These are phyloP conservation scores for Bryconaethiops microstoma DNA, from an alignment of 2,797 vertebrate genomes.

Conservation along the genomic window DNA sequence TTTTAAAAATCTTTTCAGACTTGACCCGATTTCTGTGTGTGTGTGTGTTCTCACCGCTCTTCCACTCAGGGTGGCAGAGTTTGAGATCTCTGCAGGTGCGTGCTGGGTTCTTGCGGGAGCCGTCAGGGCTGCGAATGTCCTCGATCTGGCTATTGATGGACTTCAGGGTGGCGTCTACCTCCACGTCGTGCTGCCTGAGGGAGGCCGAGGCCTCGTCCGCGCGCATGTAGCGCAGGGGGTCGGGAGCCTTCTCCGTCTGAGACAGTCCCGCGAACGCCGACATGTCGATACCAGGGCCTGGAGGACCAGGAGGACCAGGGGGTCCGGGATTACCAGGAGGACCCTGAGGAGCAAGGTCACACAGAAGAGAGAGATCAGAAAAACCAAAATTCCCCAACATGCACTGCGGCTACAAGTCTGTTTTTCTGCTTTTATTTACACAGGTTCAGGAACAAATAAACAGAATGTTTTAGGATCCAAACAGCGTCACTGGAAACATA, in stretches of 20 bases:
- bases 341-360: slow-evolving; percentile 74
- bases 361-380: slow-evolving; percentile 15
- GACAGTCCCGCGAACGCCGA: slow-evolving; percentile 92
- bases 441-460: too few relatives aligned
- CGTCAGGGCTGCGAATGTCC: slow-evolving; percentile 94
- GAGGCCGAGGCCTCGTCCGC: slow-evolving; percentile 86
- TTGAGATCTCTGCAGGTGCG: slow-evolving; percentile 96
- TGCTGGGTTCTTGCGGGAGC: slow-evolving; percentile 93
- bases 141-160: slow-evolving; percentile 97
- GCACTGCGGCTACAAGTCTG: too few relatives aligned
- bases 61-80: slow-evolving; percentile 95
- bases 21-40: too few relatives aligned
- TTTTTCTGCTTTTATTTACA: too few relatives aligned
- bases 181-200: slow-evolving; percentile 85
- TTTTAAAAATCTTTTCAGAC: too few relatives aligned
- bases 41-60: slow-evolving; percentile 83
- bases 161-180: slow-evolving; percentile 95
- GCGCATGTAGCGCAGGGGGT: slow-evolving; percentile 93
- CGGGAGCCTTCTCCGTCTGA: slow-evolving; percentile 87
- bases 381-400: not conserved
- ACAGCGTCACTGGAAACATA: too few relatives aligned
- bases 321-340: slow-evolving; percentile 90
- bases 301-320: slow-evolving; percentile 91
- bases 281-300: slow-evolving; percentile 95
- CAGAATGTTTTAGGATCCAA: too few relatives aligned